phyloP scores from a whole-genome alignment of 1,140 invertebrate species.

The Oryzaephilus surinamensis region DNA sequence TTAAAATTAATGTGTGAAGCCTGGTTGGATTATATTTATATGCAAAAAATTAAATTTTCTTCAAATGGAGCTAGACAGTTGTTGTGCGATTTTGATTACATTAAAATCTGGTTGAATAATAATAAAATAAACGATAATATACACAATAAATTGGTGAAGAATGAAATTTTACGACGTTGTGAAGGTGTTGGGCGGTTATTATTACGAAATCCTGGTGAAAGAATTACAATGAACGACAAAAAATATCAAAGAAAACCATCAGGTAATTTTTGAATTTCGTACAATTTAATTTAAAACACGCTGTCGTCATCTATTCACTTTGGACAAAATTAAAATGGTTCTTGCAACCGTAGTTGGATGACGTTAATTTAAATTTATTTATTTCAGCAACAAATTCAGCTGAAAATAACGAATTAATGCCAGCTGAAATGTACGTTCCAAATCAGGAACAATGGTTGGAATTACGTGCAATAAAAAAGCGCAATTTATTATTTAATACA shows the following conservation, averaged over 20 bases:
- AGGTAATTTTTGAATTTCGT: conserved; percentile 2
- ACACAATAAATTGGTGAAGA: conserved; percentile 55
- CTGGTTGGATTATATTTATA: conserved; percentile 74
- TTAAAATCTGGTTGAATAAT: conserved; percentile 55
- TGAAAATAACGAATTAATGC: conserved; percentile 47
- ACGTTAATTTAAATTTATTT: conserved; percentile 6
- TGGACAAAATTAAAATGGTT: background rate
- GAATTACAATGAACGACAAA: conserved; percentile 53
- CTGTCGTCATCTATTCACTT: background rate
- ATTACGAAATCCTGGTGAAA: conserved; percentile 61
- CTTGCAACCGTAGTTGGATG: background rate
- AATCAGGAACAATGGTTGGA: conserved; percentile 80
- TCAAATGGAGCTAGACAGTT: conserved; percentile 50
- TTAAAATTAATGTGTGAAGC: conserved; percentile 71
- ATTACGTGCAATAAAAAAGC: conserved; percentile 51
- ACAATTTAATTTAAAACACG: background rate
- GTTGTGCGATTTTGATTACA: conserved; percentile 61
- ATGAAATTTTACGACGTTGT: conserved; percentile 64
- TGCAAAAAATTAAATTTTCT: conserved; percentile 68
- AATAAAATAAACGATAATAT: conserved; percentile 47
- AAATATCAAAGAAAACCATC: conserved; percentile 21
- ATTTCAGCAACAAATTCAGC: background rate
- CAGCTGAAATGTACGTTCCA: conserved; percentile 80
- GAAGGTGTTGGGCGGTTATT: conserved; percentile 68
- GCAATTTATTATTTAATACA: too few species aligned